Evolutionary conservation across 2,113 vertebrate species (phyloP).

Genomic region (Gobius niger): DNA sequence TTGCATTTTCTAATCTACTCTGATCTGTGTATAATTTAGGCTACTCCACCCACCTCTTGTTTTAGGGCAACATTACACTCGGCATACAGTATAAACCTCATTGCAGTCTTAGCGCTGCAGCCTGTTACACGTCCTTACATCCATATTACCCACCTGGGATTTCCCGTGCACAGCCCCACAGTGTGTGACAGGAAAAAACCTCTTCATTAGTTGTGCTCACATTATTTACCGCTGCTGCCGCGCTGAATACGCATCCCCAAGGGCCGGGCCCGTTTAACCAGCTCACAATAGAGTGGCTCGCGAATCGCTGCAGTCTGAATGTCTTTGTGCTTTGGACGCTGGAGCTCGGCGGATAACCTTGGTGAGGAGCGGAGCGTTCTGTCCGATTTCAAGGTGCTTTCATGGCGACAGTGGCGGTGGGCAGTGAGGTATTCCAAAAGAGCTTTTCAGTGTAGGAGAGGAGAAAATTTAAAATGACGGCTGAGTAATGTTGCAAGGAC

Average conservation of each 20-base stretch:
- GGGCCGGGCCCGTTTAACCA: constrained; percentile 47
- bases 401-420: constrained; percentile 53
- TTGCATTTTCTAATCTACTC: no score
- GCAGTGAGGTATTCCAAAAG: constrained; percentile 55
- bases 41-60: no score
- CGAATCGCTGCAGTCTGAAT: constrained; percentile 52
- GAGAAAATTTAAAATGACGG: constrained; percentile 48
- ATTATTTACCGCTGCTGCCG: constrained; percentile 30
- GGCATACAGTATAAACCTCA: no score
- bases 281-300: constrained; percentile 61
- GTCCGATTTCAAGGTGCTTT: constrained; percentile 71
- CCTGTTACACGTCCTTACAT: neutral
- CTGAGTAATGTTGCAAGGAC: constrained; percentile 52
- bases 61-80: no score
- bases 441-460: constrained; percentile 61
- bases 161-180: constrained; percentile 14
- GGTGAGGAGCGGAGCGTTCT: constrained; percentile 67
- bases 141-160: constrained; percentile 17
- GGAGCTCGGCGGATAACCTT: constrained; percentile 78
- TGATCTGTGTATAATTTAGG: no score
- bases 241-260: constrained; percentile 38
- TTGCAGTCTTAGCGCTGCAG: no score
- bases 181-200: constrained; percentile 24
- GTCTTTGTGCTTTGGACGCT: constrained; percentile 66
- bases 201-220: constrained; percentile 30